Percentiles rank a stretch among this genome's conserved stretches.
Conservation (phyloP, 2,797 vertebrate genomes). For the Trematomus bernacchii region DNA sequence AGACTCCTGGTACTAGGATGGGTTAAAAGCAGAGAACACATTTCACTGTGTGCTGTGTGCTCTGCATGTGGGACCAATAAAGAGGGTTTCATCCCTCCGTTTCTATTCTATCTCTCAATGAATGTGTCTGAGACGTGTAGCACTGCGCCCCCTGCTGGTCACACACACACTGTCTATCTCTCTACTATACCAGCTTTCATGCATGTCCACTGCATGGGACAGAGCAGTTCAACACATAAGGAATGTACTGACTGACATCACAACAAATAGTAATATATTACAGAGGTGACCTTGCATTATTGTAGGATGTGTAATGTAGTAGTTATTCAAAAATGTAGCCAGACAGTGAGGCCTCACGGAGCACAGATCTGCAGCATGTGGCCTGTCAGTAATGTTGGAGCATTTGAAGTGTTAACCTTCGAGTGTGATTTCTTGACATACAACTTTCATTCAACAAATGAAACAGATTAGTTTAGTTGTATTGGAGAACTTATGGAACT, state of each 20-base stretch:
- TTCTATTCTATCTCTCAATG: too few relatives aligned
- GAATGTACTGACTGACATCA: neutral
- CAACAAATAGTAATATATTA: neutral
- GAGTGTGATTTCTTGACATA: too few relatives aligned
- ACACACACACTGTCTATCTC: neutral
- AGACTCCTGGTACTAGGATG: too few relatives aligned
- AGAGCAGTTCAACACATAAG: neutral
- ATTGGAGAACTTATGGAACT: neutral
- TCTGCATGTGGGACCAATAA: too few relatives aligned
- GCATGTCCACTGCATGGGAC: neutral
- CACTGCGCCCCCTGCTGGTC: constrained; percentile 89
- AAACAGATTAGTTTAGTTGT: neutral
- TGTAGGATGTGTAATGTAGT: neutral
- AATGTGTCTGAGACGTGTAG: constrained; percentile 46
- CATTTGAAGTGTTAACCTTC: neutral
- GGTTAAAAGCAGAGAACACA: too few relatives aligned
- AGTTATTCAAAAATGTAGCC: neutral
- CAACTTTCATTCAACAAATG: neutral
- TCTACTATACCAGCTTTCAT: neutral
- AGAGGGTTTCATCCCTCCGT: too few relatives aligned
- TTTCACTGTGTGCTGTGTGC: too few relatives aligned
- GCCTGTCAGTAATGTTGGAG: too few relatives aligned
- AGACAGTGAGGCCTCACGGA: neutral
- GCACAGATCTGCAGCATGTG: neutral
- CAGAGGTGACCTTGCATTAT: neutral